Conservation (phyloP, 1,140 invertebrate species). For the Drosophila sp. region DNA sequence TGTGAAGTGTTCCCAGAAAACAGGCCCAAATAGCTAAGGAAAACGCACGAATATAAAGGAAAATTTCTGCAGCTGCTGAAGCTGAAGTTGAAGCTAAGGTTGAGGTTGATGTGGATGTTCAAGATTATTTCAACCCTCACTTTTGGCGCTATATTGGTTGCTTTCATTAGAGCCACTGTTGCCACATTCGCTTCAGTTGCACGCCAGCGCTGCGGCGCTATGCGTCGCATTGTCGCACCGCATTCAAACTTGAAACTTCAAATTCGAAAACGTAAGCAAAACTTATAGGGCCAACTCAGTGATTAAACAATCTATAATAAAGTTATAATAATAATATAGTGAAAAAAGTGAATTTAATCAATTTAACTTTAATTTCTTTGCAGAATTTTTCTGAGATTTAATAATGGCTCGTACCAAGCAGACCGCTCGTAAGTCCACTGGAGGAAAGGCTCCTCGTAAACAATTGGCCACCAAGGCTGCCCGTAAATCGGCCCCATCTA, state of each 20-base stretch:
- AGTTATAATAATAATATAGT: no score
- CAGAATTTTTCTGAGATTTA: conserved; percentile 19
- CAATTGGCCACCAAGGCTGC: conserved; percentile 94
- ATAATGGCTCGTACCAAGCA: conserved; percentile 93
- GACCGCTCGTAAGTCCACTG: conserved; percentile 93
- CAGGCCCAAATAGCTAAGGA: conserved; percentile 16
- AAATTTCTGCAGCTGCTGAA: conserved; percentile 44
- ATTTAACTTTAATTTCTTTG: conserved; percentile 12
- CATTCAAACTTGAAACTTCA: background rate
- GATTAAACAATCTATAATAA: no score
- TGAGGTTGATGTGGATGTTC: conserved; percentile 17
- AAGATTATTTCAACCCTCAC: conserved; percentile 64
- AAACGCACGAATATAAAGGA: conserved; percentile 44
- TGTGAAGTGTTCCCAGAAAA: conserved; percentile 64
- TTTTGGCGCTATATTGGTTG: background rate
- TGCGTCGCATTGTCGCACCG: conserved; percentile 40
- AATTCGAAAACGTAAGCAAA: background rate
- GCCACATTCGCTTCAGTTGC: conserved; percentile 46
- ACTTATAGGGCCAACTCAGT: no score
- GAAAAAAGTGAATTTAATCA: background rate
- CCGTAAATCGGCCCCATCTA: conserved; percentile 90
- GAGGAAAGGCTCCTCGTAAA: conserved; percentile 94
- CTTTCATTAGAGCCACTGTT: conserved; percentile 33
- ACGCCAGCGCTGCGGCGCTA: conserved; percentile 63
- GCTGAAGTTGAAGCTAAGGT: conserved; percentile 15